Base-by-base conservation (phyloP, 2,888 invertebrate species). In the Calliopum simillimum region DNA sequence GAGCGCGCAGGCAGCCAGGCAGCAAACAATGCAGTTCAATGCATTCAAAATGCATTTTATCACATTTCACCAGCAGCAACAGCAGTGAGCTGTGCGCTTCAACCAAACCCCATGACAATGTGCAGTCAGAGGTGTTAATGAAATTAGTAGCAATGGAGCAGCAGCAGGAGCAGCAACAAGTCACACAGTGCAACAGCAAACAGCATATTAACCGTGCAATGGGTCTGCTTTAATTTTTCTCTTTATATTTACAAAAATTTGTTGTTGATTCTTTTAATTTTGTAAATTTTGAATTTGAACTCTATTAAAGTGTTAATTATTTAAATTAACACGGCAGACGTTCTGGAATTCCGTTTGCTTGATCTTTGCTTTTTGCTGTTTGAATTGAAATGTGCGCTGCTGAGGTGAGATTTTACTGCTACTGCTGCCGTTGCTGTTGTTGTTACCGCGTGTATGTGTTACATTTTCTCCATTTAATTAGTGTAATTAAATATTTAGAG, bases 401-500 rank as follows among this genome's bases (percentile, higher is more conserved):
- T 79, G 79, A 78, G 79, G 80, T 79, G 79, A 78, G 80, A 77
- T 78, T 78, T 77, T 79, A 79, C 77, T 75, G 79, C 76, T 79
- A 80, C 71, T 71, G 76, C 67, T 33, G 33, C 33, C 8, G 33
- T 1, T 33, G 33, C 33, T 33, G 33, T 8, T 33, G 33, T 1
- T 33, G 33, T 33, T 33, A 33, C 33, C 33, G 5, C 33, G 33
- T n/a, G 43, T 67, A 70, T 78, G 78, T 81, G 81, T 79, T 80
- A 82, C 68, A 76, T 78, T 82, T 80, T 82, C 83, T 81, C 79
- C 76, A 74, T 76, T 82, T 82, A 82, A 82, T 82, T 82, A 82
- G 82, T 81, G 81, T 79, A 78, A 81, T 82, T 81, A 80, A 81
- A 79, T 80, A 82, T 82, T 82, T 82, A 81, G 82, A 82, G 81